Conservation (phyloP, 2,888 invertebrate species). For the Dorcus parallelipipedus region DNA sequence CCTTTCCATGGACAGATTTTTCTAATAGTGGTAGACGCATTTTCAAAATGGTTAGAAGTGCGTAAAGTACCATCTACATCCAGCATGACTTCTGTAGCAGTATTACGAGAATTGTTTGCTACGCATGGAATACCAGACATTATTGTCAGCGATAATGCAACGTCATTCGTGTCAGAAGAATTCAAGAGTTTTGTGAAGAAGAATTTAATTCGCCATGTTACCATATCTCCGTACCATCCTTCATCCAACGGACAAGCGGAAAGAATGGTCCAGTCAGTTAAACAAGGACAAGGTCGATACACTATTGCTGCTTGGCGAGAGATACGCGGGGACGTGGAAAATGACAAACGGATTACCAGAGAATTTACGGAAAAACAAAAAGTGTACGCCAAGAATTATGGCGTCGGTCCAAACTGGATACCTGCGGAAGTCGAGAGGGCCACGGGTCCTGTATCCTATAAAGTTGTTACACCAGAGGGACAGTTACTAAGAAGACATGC, state of each 20-base stretch:
- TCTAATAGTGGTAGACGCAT: neutral
- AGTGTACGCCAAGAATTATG: neutral
- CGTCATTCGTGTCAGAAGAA: conserved; percentile 21
- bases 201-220: conserved; percentile 12
- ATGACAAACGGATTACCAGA: too few relatives aligned
- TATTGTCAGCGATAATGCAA: conserved; percentile 23
- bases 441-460: neutral
- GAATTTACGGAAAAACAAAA: neutral
- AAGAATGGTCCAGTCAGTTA: conserved; percentile 14
- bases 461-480: conserved; percentile 1
- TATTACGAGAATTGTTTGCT: conserved; percentile 19
- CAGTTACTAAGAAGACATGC: neutral
- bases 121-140: conserved; percentile 21
- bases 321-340: too few relatives aligned
- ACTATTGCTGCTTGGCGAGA: too few relatives aligned
- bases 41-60: neutral
- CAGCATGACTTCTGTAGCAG: conserved; percentile 13
- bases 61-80: conserved; percentile 17
- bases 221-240: conserved; percentile 20
- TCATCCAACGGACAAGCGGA: conserved; percentile 20
- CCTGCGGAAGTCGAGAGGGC: neutral
- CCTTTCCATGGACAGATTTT: neutral
- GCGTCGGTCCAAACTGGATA: neutral
- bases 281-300: too few relatives aligned
- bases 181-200: conserved; percentile 16